Conservation (phyloP, 1,140 invertebrate genomes). For the Drosophila insularis region DNA sequence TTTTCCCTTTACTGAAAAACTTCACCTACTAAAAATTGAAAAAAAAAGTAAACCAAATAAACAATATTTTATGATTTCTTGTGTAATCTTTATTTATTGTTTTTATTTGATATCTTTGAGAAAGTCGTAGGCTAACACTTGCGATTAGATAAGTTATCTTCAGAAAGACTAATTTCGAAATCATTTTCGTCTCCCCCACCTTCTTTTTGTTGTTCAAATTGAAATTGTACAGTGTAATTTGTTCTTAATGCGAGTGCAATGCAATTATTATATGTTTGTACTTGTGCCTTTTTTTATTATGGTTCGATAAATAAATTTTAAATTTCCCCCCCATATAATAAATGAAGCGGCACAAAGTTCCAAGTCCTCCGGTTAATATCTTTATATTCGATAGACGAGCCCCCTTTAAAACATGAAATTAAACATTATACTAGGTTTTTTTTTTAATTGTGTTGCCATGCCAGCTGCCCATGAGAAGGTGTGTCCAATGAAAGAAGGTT, state of each 20-base stretch:
- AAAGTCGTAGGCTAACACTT: constrained; percentile 1
- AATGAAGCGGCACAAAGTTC: neutral
- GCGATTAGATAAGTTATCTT: constrained; percentile 46
- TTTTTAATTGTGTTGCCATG: neutral
- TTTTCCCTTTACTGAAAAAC: neutral
- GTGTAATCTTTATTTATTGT: constrained; percentile 37
- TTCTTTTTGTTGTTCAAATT: neutral
- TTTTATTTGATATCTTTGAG: constrained; percentile 30
- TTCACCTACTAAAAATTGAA: neutral
- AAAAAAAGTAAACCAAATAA: neutral
- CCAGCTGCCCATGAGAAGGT: neutral
- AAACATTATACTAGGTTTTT: neutral
- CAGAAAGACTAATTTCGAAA: constrained; percentile 3
- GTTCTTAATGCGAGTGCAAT: constrained; percentile 2
- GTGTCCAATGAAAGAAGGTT: neutral
- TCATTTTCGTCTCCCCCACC: neutral
- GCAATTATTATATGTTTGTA: neutral
- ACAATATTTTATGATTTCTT: constrained; percentile 12
- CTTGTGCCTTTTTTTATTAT: neutral
- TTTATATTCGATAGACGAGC: neutral
- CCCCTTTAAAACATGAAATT: neutral
- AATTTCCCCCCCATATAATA: neutral
- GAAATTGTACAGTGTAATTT: neutral
- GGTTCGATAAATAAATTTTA: neutral
- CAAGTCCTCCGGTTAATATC: neutral